Percentiles rank a stretch among this genome's conserved stretches.
Conservation (phyloP, 2,113 vertebrate genomes). For the Macrotis lagotis region DNA sequence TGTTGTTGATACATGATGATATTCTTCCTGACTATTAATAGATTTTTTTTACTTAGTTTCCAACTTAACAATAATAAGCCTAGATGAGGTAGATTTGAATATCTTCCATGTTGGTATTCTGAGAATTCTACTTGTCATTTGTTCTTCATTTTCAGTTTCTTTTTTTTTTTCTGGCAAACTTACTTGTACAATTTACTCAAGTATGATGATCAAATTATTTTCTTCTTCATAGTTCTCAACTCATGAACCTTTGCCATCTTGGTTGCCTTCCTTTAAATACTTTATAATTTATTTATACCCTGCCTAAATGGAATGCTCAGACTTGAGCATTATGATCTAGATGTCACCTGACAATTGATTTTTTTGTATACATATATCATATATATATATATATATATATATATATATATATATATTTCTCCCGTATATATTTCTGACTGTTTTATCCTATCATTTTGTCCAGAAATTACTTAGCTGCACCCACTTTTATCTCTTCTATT, state of each 20-base stretch:
- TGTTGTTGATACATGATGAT: neutral
- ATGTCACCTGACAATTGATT: neutral
- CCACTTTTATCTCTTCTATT: neutral
- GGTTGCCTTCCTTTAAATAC: neutral
- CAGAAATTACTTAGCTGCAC: neutral
- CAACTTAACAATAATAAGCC: neutral
- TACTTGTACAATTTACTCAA: neutral
- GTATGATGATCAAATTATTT: too few species aligned
- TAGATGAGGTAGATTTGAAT: neutral
- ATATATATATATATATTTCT: too few species aligned
- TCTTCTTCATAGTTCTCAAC: too few species aligned
- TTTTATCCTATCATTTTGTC: neutral
- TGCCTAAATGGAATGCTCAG: neutral
- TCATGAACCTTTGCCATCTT: neutral
- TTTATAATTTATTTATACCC: neutral
- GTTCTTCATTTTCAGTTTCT: neutral
- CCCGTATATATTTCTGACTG: neutral
- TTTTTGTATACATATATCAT: neutral
- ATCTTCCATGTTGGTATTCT: neutral
- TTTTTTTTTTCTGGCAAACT: neutral
- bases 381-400: neutral
- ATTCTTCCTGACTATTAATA: neutral
- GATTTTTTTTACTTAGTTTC: neutral
- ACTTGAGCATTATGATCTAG: neutral
- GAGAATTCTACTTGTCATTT: neutral